Evolutionary conservation across 2,888 invertebrate genomes (phyloP).

Genomic region (Diloba caeruleocephala): DNA sequence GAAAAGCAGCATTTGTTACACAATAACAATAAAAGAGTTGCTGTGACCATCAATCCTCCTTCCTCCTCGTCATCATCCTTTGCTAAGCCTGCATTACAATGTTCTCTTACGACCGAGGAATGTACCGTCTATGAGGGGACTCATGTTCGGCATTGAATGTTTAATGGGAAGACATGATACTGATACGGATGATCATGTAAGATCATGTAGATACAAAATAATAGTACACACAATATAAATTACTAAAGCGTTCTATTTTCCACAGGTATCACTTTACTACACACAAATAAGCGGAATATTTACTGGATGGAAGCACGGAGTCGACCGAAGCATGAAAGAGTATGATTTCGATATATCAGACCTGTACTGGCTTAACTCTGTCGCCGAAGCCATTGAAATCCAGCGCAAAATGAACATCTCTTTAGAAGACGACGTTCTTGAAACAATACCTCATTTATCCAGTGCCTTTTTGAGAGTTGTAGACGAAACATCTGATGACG

Average conservation of each 20-base stretch:
- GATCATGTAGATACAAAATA: too few species aligned
- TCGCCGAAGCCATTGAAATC: slow-evolving; percentile 93
- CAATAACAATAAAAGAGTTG: too few species aligned
- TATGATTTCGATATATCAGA: slow-evolving; percentile 90
- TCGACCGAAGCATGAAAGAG: slow-evolving; percentile 90
- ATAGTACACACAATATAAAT: too few species aligned
- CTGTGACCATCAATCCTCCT: too few species aligned
- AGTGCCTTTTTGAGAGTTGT: slow-evolving; percentile 91
- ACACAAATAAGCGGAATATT: slow-evolving; percentile 94
- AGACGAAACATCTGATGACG: slow-evolving; percentile 79
- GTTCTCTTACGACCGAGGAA: too few species aligned
- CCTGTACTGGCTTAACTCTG: slow-evolving; percentile 93
- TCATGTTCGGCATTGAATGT: too few species aligned
- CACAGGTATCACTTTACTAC: slow-evolving; percentile 92
- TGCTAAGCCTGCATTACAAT: too few species aligned
- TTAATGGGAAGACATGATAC: too few species aligned
- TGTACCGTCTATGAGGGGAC: too few species aligned
- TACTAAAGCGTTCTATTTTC: slow-evolving; percentile 21
- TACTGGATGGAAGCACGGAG: slow-evolving; percentile 92
- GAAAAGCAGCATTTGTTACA: too few species aligned
- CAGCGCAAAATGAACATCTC: slow-evolving; percentile 86
- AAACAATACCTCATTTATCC: slow-evolving; percentile 79
- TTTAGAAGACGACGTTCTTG: slow-evolving; percentile 68
- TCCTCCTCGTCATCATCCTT: too few species aligned
- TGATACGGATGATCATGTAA: too few species aligned